Conservation (phyloP, 2,797 vertebrate species). For the Moxostoma hubbsi region DNA sequence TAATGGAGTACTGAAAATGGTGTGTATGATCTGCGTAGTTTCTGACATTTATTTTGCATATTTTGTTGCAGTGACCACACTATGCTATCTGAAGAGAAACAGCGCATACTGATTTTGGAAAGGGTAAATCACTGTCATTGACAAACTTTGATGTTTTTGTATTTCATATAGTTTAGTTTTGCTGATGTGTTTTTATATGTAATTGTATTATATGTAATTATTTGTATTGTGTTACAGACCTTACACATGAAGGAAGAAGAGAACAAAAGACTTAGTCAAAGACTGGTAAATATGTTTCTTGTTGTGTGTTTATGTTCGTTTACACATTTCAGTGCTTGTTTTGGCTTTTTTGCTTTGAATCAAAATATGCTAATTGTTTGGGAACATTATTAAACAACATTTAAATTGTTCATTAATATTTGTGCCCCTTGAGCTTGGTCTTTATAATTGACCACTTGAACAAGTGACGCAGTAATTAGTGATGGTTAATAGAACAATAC, state of each 20-base stretch:
- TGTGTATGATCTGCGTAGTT: background rate
- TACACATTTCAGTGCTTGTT: background rate
- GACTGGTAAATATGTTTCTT: slow-evolving; percentile 84
- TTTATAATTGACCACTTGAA: slow-evolving; percentile 44
- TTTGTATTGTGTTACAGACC: slow-evolving; percentile 81
- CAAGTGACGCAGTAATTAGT: slow-evolving; percentile 31
- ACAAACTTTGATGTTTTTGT: background rate
- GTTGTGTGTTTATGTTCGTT: slow-evolving; percentile 5
- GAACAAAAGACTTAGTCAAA: slow-evolving; percentile 98
- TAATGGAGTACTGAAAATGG: background rate
- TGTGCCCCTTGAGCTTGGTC: slow-evolving; percentile 5
- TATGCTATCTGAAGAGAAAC: slow-evolving; percentile 94
- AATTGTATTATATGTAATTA: slow-evolving; percentile 5
- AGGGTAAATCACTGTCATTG: slow-evolving; percentile 78
- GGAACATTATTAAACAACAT: slow-evolving; percentile 1
- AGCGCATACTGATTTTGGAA: slow-evolving; percentile 94
- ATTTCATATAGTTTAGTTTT: background rate
- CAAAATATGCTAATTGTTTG: slow-evolving; percentile 4
- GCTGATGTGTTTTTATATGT: background rate
- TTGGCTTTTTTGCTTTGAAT: slow-evolving; percentile 14
- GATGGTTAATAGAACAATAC: slow-evolving; percentile 20
- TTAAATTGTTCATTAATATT: slow-evolving; percentile 27
- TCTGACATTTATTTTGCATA: slow-evolving; percentile 8
- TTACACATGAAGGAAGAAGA: slow-evolving; percentile 99
- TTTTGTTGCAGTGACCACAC: slow-evolving; percentile 81